Conservation (phyloP, 2,888 invertebrate species). For the Drosophila tanythrix region DNA sequence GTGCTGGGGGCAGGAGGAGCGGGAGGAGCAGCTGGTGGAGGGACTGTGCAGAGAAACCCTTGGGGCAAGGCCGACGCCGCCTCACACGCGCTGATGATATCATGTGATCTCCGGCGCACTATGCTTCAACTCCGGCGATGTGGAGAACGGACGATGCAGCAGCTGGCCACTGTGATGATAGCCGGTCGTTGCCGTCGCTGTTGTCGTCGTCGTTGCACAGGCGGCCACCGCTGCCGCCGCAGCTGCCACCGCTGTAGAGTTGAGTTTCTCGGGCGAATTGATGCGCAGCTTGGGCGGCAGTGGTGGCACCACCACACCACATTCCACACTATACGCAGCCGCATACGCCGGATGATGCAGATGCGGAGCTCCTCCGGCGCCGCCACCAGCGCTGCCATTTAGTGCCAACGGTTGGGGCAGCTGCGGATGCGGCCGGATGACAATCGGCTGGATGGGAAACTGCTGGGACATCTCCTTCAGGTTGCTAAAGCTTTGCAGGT, state of each 20-base stretch:
- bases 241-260: constrained; percentile 79
- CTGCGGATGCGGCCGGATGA: constrained; percentile 84
- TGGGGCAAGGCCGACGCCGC: constrained; percentile 27
- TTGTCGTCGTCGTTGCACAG: constrained; percentile 59
- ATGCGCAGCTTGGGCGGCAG: constrained; percentile 84
- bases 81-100: constrained; percentile 72
- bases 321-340: constrained; percentile 76
- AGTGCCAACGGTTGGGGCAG: constrained; percentile 81
- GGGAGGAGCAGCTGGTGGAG: constrained; percentile 4
- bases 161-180: constrained; percentile 80
- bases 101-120: constrained; percentile 84
- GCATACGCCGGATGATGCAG: constrained; percentile 78
- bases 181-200: constrained; percentile 63
- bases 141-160: constrained; percentile 84
- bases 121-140: constrained; percentile 83
- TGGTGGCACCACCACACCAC: constrained; percentile 52
- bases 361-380: constrained; percentile 54
- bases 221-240: constrained; percentile 62
- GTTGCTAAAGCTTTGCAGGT: constrained; percentile 84
- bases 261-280: constrained; percentile 85
- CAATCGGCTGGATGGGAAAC: constrained; percentile 85
- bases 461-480: constrained; percentile 84
- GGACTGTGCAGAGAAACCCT: constrained; percentile 46
- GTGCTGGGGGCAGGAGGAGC: constrained; percentile 34
- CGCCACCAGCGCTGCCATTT: constrained; percentile 78